Conservation (phyloP, 2,113 vertebrate genomes). For the Mesoclemmys tuberculata region DNA sequence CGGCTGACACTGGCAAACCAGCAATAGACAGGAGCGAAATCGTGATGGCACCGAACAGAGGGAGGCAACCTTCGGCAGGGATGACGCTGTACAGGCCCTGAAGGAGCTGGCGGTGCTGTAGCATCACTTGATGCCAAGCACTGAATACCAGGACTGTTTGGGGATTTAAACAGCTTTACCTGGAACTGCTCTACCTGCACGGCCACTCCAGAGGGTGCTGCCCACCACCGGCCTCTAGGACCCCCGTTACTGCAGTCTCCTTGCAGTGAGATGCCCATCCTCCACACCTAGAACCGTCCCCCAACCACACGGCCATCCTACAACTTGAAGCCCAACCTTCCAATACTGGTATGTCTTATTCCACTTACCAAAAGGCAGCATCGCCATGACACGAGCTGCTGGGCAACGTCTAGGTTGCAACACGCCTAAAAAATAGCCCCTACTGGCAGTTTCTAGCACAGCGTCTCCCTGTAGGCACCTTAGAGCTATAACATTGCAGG, state of each 20-base stretch:
- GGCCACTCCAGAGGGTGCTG: neutral
- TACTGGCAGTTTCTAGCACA: rapidly evolving
- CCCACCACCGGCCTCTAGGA: neutral
- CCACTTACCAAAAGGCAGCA: neutral
- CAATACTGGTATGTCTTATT: neutral
- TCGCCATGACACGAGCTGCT: too few species aligned
- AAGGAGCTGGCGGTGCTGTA: neutral
- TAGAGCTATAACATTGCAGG: neutral
- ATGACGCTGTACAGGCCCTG: neutral
- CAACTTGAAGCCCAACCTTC: neutral
- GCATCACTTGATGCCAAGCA: neutral
- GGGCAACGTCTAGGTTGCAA: rapidly evolving
- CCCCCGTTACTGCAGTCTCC: neutral
- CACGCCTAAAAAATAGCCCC: neutral
- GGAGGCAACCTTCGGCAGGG: neutral
- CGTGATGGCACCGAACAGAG: neutral
- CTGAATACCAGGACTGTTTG: neutral
- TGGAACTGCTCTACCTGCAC: neutral
- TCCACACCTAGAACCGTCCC: neutral
- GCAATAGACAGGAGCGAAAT: neutral
- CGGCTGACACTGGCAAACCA: rapidly evolving
- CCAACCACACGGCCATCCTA: neutral
- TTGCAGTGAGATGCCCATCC: neutral
- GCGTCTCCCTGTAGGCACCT: neutral
- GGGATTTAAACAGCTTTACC: neutral